Base-by-base conservation (phyloP, 92 coral and sea anemone species). In the Hydrozoanthus gracilis region DNA sequence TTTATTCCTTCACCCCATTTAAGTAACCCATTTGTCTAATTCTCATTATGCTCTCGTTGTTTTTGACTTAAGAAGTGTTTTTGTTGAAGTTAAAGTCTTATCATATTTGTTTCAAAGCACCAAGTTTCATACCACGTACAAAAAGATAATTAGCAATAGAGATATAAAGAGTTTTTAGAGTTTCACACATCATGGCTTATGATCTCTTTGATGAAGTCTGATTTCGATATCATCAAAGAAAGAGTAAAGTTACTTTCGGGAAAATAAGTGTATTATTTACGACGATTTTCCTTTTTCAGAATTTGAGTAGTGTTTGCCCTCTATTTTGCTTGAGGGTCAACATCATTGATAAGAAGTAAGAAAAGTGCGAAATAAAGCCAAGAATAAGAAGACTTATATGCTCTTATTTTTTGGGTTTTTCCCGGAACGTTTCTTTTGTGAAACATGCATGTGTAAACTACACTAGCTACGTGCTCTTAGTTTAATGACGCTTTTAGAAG, bases 1-100 rank as follows among this genome's bases (percentile, higher is more conserved):
- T 80, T 80, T 80, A 18, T 80, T 65, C 27, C 74, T 65, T 80
- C 15, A 18, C 47, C 51, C 73, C 74, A 64, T 80, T 64, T 80
- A 65, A 66, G 60, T 80, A 80, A 49, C 49, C 20, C 62, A 44
- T 80, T 80, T 80, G 74, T 66, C 56, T 66, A 64, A 52, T 80
- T 80, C 6, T 56, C 7, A 65, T 61, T 4, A 65, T 64, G 27
- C n/a, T 64, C 73, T 67, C 56, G 74, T 80, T 62, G 47, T 66
- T 46, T 62, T 45, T 17, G 46, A 14, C 8, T 79, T 79, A 79
- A 45, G 67, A 79, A 47, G 44, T 79, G 84, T 79, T 79, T 79
- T 62, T 61, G 71, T 79, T 66, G 72, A 10, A 8, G 48, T 79
- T 79, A 47, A 48, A 48, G 16, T 10, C 74, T 11, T 58, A 56